Percentiles rank a stretch among this genome's conserved stretches.
Evolutionary conservation across 2,797 vertebrate species (phyloP).

Genomic region (Cossypha heuglini): DNA sequence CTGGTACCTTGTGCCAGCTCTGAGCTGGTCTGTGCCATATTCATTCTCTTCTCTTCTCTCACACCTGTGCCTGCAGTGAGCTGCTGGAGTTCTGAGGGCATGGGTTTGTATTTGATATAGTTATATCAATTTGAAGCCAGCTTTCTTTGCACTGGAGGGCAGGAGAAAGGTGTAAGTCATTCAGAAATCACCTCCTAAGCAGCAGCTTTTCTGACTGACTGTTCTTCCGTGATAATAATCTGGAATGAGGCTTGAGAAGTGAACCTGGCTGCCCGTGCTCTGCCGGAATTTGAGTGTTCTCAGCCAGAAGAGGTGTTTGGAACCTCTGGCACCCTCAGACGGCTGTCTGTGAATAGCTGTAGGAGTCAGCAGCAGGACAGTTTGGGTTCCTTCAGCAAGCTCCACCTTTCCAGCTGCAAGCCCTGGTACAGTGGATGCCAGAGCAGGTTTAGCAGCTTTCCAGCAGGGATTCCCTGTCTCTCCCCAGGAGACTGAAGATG

Average conservation of each 20-base stretch:
- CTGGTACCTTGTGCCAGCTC: background rate
- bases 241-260: background rate
- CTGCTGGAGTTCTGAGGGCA: background rate
- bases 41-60: background rate
- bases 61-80: background rate
- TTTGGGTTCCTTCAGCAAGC: background rate
- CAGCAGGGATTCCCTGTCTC: background rate
- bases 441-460: background rate
- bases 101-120: background rate
- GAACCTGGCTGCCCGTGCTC: rapidly evolving
- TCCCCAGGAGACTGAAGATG: background rate
- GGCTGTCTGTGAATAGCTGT: background rate
- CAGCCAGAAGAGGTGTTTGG: background rate
- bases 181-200: background rate
- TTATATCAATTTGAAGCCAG: background rate
- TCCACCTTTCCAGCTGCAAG: background rate
- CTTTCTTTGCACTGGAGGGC: background rate
- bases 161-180: background rate
- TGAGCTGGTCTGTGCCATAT: rapidly evolving
- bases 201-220: background rate
- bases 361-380: background rate
- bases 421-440: background rate
- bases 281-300: background rate
- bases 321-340: background rate
- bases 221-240: background rate